A percentile compares a stretch with the other conserved stretches of the same genome.
Conservation (phyloP, 2,888 invertebrate genomes). For the Drosophila ustulata region DNA sequence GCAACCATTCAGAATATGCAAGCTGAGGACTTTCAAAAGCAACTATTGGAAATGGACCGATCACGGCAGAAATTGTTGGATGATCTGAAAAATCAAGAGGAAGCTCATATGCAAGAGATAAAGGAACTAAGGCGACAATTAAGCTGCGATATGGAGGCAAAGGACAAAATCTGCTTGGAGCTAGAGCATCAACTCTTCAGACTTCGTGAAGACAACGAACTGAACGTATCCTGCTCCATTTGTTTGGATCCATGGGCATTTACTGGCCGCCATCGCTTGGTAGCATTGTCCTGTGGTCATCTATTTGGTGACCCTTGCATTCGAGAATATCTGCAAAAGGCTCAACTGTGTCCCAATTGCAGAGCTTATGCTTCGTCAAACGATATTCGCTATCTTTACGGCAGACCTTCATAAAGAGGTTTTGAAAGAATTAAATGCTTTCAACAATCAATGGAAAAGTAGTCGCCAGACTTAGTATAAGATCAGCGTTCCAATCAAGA, state of each 20-base stretch:
- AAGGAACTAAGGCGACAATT: background rate
- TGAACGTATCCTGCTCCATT: constrained; percentile 22
- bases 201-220: background rate
- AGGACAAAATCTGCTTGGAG: constrained; percentile 23
- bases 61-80: constrained; percentile 10
- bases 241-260: constrained; percentile 35
- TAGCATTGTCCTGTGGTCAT: constrained; percentile 35
- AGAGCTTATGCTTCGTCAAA: accelerated
- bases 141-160: background rate
- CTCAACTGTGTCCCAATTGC: constrained; percentile 20
- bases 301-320: constrained; percentile 39
- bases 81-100: constrained; percentile 25
- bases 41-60: constrained; percentile 6
- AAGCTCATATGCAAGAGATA: constrained; percentile 4
- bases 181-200: constrained; percentile 15
- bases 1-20: constrained; percentile 13
- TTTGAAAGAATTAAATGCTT: background rate
- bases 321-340: background rate
- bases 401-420: constrained; percentile 15
- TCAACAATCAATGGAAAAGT: too few relatives aligned
- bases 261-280: constrained; percentile 22
- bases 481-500: too few relatives aligned
- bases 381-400: constrained; percentile 27
- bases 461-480: too few relatives aligned
- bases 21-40: constrained; percentile 16